Conservation (phyloP, 2,797 vertebrate genomes). For the Chaunax sp. region DNA sequence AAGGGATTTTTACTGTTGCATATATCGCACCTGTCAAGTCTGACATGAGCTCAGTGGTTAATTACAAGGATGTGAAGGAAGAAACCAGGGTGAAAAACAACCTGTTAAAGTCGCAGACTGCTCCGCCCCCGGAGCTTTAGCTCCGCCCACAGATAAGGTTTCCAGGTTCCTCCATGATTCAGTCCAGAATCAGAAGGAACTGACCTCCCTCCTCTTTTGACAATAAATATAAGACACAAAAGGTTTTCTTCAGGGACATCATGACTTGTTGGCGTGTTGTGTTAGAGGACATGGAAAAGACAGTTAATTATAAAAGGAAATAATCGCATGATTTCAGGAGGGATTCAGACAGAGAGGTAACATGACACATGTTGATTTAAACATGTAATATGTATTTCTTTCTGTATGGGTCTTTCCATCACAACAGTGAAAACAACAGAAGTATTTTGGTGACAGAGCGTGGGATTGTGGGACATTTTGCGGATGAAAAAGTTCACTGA, state of each 20-base stretch:
- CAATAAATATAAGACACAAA: not conserved
- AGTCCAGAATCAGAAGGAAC: slow-evolving; percentile 46
- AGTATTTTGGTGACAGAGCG: no score
- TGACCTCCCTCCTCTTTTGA: slow-evolving; percentile 20
- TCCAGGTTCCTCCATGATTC: slow-evolving; percentile 43
- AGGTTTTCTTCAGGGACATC: not conserved
- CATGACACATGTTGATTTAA: no score
- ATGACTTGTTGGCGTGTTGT: no score
- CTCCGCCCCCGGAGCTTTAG: slow-evolving; percentile 21
- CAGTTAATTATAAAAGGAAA: no score
- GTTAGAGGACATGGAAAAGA: no score
- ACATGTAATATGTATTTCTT: no score
- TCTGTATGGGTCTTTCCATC: no score
- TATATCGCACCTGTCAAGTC: slow-evolving; percentile 3
- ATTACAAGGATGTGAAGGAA: slow-evolving; percentile 20
- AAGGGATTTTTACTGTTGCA: slow-evolving; percentile 6
- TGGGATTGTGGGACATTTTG: no score
- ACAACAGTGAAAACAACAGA: no score
- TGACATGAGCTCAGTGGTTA: slow-evolving; percentile 24
- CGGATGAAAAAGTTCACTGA: no score
- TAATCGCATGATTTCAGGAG: no score
- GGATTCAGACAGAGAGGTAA: no score
- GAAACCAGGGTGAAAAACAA: slow-evolving; percentile 1
- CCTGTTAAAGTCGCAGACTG: slow-evolving; percentile 7
- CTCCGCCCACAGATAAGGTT: slow-evolving; percentile 11